Percentiles rank a stretch among this genome's conserved stretches.
phyloP scores from a whole-genome alignment of 2,888 invertebrate genomes.

The Mesoligia furuncula region DNA sequence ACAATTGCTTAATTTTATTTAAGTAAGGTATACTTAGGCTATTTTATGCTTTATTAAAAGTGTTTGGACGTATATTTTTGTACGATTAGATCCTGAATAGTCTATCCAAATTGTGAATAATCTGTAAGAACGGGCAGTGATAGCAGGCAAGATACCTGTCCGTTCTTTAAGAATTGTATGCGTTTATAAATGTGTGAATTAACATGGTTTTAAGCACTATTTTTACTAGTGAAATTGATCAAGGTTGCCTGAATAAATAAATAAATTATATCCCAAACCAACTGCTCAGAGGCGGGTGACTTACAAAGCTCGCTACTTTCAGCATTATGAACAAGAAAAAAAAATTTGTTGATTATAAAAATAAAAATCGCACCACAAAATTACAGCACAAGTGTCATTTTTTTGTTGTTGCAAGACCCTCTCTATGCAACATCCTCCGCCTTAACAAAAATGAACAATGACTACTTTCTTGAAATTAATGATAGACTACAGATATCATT shows the following conservation, averaged over 20 bases:
- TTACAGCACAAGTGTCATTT: neutral
- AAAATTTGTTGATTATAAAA: conserved; percentile 27
- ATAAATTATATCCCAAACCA: neutral
- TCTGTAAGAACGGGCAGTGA: neutral
- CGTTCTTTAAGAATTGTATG: neutral
- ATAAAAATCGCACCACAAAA: conserved; percentile 18
- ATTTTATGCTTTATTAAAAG: neutral
- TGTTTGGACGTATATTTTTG: too few relatives aligned
- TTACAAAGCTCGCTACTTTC: neutral
- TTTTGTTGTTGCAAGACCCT: neutral
- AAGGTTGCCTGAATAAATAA: neutral
- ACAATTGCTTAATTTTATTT: neutral
- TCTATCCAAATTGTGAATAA: neutral
- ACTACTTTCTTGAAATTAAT: conserved; percentile 83
- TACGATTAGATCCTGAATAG: neutral
- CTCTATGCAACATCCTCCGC: conserved; percentile 50
- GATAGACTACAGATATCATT: conserved; percentile 81
- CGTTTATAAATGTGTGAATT: neutral
- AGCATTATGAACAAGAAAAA: neutral
- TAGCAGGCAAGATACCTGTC: neutral
- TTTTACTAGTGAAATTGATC: neutral
- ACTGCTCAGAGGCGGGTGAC: neutral
- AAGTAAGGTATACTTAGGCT: neutral
- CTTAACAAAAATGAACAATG: conserved; percentile 75
- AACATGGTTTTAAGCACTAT: neutral